Percentiles rank a stretch among this genome's conserved stretches.
phyloP scores from a whole-genome alignment of 2,888 invertebrate species.

The Macrosiphum euphorbiae region DNA sequence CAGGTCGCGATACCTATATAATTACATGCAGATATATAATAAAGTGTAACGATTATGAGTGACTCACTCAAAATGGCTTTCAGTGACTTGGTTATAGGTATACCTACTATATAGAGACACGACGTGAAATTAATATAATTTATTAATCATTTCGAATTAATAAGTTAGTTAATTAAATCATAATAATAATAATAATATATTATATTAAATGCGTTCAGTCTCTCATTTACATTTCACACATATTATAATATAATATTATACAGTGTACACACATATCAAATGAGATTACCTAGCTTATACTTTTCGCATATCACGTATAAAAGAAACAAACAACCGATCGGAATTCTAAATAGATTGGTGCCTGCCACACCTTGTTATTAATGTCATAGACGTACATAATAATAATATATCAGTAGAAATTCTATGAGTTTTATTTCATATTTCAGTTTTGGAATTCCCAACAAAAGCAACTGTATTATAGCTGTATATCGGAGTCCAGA shows the following conservation, averaged over 20 bases:
- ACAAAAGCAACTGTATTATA: background rate
- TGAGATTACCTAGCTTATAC: background rate
- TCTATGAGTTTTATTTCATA: constrained; percentile 5
- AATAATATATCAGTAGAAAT: constrained; percentile 3
- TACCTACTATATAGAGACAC: too few relatives aligned
- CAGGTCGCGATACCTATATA: background rate
- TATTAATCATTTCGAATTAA: background rate
- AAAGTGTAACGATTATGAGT: background rate
- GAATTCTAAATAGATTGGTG: constrained; percentile 7
- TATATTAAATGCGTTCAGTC: background rate
- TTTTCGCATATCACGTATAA: constrained; percentile 5
- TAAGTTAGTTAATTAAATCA: background rate
- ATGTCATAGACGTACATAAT: background rate
- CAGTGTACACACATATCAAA: background rate
- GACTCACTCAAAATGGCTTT: background rate
- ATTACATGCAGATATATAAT: background rate
- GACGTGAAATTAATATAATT: background rate
- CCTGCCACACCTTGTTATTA: constrained; percentile 6
- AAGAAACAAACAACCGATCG: background rate
- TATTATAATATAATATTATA: too few relatives aligned
- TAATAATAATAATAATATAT: background rate
- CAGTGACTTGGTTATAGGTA: background rate
- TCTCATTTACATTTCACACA: background rate
- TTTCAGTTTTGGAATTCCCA: background rate
- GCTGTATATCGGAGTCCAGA: background rate